Base-by-base conservation (phyloP, 1,140 invertebrate genomes). In the Maconellicoccus hirsutus region DNA sequence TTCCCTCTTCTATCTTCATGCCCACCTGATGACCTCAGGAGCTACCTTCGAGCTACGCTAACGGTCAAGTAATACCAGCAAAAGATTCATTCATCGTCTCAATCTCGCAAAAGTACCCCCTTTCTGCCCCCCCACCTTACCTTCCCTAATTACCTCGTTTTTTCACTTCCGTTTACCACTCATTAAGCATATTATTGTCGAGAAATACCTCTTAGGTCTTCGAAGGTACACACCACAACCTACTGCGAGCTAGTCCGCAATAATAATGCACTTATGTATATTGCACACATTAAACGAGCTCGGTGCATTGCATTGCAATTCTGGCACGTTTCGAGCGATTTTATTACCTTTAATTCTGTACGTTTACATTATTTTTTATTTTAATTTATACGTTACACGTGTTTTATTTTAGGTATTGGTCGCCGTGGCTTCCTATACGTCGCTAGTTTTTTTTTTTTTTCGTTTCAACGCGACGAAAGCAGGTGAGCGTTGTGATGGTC, bases 321-420 rank as follows among this genome's bases (percentile, higher is more conserved):
- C 61, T 66, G 61, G 25, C 61, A 66, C 61, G 61, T 66, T 66
- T 26, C 61, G 61, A 25, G 25, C 61, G 61, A 66, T 66, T 66
- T 66, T 66, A 66, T 66, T 66, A 66, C 61, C 61, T 66, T 61
- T 66, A 66, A 66, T 66, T 66, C 61, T 66, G 25, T 26, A 26
- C 61, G 61, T 66, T 66, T 26, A 26, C 61, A 25, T 66, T 26
- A 66, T 66, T 66, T 66, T 66, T 66, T 66, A 66, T 66, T 66
- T 66, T 66, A 66, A 66, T 66, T 66, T 66, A 66, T 66, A 66
- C 61, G 61, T 66, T 66, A 66, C 61, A 66, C 61, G 61, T 66
- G 61, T 66, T 66, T 66, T 66, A 66, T 66, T 66, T 66, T 66
- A 25, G 21, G 61, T 66, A 26, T 26, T 25, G 61, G 61, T 66